Conservation (phyloP, 2,888 invertebrate species). For the Bembecia ichneumoniformis region DNA sequence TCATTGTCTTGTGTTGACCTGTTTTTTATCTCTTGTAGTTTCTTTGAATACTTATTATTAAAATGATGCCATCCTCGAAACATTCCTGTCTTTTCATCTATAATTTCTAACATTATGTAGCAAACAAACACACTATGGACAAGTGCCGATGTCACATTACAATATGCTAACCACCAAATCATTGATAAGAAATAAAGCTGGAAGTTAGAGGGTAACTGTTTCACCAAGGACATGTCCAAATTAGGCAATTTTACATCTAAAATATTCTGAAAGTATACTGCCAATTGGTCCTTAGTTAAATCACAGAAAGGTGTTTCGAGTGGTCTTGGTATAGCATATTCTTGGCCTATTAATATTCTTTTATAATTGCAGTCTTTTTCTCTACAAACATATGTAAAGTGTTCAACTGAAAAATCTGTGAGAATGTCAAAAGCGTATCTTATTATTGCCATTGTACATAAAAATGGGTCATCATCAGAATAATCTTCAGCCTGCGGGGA, state of each 20-base stretch:
- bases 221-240: conserved; percentile 39
- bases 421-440: conserved; percentile 70
- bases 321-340: conserved; percentile 28
- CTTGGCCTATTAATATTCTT: conserved; percentile 31
- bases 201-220: conserved; percentile 70
- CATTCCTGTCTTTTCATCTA: conserved; percentile 73
- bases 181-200: conserved; percentile 71
- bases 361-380: conserved; percentile 39
- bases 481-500: conserved; percentile 82
- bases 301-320: conserved; percentile 30
- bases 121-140: conserved; percentile 73
- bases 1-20: conserved; percentile 8
- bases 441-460: conserved; percentile 74
- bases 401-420: conserved; percentile 46
- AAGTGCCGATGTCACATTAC: conserved; percentile 51
- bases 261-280: conserved; percentile 57
- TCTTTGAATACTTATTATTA: conserved; percentile 50
- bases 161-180: conserved; percentile 72
- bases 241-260: conserved; percentile 50
- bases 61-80: conserved; percentile 62
- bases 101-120: conserved; percentile 68
- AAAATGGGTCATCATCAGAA: conserved; percentile 70
- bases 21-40: conserved; percentile 40
- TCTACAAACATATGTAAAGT: conserved; percentile 46
- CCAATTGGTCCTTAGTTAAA: conserved; percentile 32